Conservation (phyloP, 1,140 invertebrate genomes). For the Ericerus pela region DNA sequence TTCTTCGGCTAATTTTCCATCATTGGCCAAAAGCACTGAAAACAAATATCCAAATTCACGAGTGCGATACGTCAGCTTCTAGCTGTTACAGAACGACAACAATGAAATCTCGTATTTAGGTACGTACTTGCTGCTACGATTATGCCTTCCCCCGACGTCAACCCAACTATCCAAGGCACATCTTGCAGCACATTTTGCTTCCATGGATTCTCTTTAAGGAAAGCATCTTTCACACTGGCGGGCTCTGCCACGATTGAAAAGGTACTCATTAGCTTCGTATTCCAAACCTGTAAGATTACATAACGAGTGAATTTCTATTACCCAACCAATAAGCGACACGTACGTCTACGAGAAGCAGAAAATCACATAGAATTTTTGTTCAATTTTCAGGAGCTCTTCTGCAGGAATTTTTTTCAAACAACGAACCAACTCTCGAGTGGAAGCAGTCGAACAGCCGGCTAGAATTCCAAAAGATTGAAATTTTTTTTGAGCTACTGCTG, state of each 20-base stretch:
- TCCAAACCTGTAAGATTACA: not conserved
- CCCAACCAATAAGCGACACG: not conserved
- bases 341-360: not conserved
- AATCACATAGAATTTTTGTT: not conserved
- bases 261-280: not conserved
- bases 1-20: not conserved
- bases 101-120: too few relatives aligned
- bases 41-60: too few relatives aligned
- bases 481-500: not conserved
- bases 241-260: not conserved
- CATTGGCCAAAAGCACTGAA: not conserved
- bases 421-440: not conserved
- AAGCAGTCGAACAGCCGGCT: not conserved
- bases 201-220: not conserved
- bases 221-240: not conserved
- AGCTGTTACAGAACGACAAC: not conserved
- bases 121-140: constrained; percentile 41
- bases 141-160: constrained; percentile 49
- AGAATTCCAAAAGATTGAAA: not conserved
- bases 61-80: not conserved
- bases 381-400: not conserved
- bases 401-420: not conserved
- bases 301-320: not conserved
- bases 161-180: constrained; percentile 50
- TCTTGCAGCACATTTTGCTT: not conserved